Evolutionary conservation across 2,797 vertebrate genomes (phyloP).

Genomic region (Pitangus sulphuratus): DNA sequence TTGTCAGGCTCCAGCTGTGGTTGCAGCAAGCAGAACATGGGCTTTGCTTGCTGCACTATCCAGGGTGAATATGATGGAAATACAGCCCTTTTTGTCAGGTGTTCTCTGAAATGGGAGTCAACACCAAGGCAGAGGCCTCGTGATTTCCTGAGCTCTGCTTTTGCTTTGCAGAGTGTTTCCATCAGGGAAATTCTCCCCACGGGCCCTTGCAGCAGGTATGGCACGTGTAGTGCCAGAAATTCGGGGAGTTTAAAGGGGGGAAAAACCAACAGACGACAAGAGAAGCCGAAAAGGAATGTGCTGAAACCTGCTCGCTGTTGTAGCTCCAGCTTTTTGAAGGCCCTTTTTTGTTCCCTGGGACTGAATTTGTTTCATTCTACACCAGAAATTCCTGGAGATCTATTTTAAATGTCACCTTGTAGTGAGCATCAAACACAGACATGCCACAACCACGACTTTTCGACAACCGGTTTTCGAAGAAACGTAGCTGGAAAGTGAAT

Average conservation of each 20-base stretch:
- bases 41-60: neutral
- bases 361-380: neutral
- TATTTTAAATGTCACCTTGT: neutral
- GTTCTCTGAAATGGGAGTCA: neutral
- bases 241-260: neutral
- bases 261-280: neutral
- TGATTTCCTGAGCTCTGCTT: neutral
- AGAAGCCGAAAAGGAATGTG: neutral
- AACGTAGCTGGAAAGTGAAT: neutral
- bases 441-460: neutral
- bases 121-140: neutral
- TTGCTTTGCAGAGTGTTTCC: neutral
- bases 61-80: neutral
- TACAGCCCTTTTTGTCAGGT: neutral
- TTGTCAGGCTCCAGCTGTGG: neutral
- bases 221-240: neutral
- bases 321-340: neutral
- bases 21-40: neutral
- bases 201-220: neutral
- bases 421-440: neutral
- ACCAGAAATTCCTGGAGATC: neutral
- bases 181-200: rapidly evolving
- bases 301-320: neutral
- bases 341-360: neutral
- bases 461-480: neutral